These are phyloP conservation scores for Deroplatys truncata DNA, from an alignment of 2,888 invertebrate species.

Conservation along the genomic window DNA sequence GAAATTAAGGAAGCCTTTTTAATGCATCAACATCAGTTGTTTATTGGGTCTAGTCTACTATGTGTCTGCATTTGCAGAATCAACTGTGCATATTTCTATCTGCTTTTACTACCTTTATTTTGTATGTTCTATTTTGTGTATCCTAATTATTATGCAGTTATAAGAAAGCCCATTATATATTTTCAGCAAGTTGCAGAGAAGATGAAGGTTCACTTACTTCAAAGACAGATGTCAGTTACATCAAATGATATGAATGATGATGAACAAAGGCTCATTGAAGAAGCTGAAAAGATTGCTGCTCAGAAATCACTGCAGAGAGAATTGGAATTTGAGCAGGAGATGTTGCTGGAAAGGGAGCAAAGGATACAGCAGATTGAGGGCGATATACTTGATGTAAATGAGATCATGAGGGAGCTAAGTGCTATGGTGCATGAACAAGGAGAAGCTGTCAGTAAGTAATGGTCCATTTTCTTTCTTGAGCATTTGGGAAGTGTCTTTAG, in stretches of 20 bases:
- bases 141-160: too few species aligned
- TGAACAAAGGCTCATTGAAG: conserved; percentile 18
- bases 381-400: conserved; percentile 76
- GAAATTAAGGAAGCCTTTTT: too few species aligned
- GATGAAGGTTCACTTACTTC: conserved; percentile 60
- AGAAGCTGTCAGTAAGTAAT: conserved; percentile 60
- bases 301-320: conserved; percentile 47
- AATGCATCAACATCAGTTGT: too few species aligned
- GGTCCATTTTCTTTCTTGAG: not conserved
- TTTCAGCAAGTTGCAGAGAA: conserved; percentile 60
- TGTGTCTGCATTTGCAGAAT: too few species aligned
- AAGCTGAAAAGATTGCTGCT: conserved; percentile 40
- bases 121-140: too few species aligned
- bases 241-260: conserved; percentile 36
- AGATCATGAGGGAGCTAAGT: conserved; percentile 74
- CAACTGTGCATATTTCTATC: too few species aligned
- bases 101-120: too few species aligned
- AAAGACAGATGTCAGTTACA: conserved; percentile 20
- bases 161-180: not conserved
- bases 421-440: conserved; percentile 68
- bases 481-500: too few species aligned
- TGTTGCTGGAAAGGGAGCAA: conserved; percentile 74
- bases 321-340: conserved; percentile 72
- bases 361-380: conserved; percentile 76
- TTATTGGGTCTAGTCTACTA: too few species aligned